A percentile compares a stretch with the other conserved stretches of the same genome.
These are phyloP conservation scores for Ladona fulva DNA, from an alignment of 1,140 invertebrate species.

Conservation along the genomic window DNA sequence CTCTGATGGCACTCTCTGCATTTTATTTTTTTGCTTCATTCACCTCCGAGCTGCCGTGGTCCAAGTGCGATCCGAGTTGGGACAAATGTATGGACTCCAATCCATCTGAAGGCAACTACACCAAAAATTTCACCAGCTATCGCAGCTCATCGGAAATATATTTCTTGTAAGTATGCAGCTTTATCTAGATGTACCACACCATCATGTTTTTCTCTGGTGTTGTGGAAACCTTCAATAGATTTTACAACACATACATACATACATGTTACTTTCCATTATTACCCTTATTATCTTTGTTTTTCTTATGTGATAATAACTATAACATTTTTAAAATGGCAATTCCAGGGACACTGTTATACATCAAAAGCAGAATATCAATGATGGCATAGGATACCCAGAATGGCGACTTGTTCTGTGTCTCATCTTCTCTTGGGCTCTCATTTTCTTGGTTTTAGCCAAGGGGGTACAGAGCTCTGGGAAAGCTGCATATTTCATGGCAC, in stretches of 20 bases:
- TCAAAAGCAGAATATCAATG: conserved; percentile 53
- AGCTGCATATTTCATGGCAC: conserved; percentile 71
- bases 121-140: neutral
- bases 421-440: conserved; percentile 62
- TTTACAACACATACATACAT: too few species aligned
- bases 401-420: conserved; percentile 69
- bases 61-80: conserved; percentile 30
- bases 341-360: conserved; percentile 55
- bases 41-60: conserved; percentile 31
- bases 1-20: conserved; percentile 34
- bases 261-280: too few species aligned
- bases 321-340: too few species aligned
- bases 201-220: too few species aligned
- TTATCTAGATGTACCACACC: too few species aligned
- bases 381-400: conserved; percentile 62
- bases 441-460: conserved; percentile 64
- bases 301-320: too few species aligned
- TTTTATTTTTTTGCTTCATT: conserved; percentile 38
- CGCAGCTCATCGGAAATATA: conserved; percentile 50
- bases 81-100: conserved; percentile 20
- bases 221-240: too few species aligned
- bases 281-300: too few species aligned
- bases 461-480: conserved; percentile 72
- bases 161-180: conserved; percentile 41
- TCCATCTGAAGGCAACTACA: conserved; percentile 24